Evolutionary conservation across 2,888 invertebrate genomes (phyloP), one percentile per base, ranked within the genome.

Genomic region (Fabriciana adippe): DNA sequence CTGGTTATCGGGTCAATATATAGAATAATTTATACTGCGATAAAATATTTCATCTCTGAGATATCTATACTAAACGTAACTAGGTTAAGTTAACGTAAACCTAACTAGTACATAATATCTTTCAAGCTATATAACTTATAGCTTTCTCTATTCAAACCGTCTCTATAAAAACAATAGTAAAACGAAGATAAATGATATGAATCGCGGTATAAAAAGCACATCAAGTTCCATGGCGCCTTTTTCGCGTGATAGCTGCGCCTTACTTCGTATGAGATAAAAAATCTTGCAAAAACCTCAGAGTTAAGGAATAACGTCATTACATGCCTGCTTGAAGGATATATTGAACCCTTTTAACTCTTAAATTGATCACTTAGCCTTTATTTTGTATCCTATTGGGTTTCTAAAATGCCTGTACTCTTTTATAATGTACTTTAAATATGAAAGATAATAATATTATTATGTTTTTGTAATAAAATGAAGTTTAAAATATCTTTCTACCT

Each of bases 261-360:
- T 51, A 64, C 57, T 64, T 68, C 54, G 56, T 47, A 56, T 62
- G 31, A 31, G 67, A 67, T 63, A 67, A 61, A 62, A 59, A 64
- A 60, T 55, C 15, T 31, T 26, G n/a, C 60, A 60, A 60, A 68
- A 64, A 64, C 16, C 59, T 54, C 59, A 54, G 64, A 64, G 50
- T 51, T 55, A 51, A 26, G 48, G 48, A 59, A 66, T 60, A 50
- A 55, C 55, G 60, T 47, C 65, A 54, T 18, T 55, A 55, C 51
- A 57, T 21, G 55, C 56, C 53, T 63, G 60, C 56, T 57, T 18
- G n/a, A 55, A 72, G 81, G 82, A 86, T 85, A 85, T 85, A 86
- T 83, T 57, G 79, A 70, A 78, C 80, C 82, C 81, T 79, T 85
- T 84, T 80, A 81, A 79, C 81, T 79, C 76, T 68, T 77, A 81